These are phyloP conservation scores for Thunnus maccoyii DNA, from an alignment of 2,113 vertebrate species.

Conservation along the genomic window DNA sequence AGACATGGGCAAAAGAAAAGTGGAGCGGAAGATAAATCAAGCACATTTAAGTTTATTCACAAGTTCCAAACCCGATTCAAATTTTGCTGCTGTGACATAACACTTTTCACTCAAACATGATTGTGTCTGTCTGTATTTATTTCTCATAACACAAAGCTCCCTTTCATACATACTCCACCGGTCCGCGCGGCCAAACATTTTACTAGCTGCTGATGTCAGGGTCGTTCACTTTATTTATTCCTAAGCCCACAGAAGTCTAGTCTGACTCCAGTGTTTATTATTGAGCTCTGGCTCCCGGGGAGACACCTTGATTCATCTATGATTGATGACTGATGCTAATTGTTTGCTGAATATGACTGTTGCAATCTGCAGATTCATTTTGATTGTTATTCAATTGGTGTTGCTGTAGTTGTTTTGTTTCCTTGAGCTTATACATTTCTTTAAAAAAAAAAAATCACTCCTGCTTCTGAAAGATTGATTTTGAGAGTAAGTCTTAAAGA, in stretches of 20 bases:
- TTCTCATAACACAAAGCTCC: constrained; percentile 71
- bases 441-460: constrained; percentile 21
- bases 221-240: constrained; percentile 78
- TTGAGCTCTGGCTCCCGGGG: constrained; percentile 50
- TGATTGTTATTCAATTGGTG: constrained; percentile 16
- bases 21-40: constrained; percentile 48
- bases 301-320: constrained; percentile 63
- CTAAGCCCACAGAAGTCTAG: constrained; percentile 65
- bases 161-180: constrained; percentile 59
- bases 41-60: constrained; percentile 28
- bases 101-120: constrained; percentile 55
- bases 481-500: not conserved
- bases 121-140: constrained; percentile 73
- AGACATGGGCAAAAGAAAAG: constrained; percentile 33
- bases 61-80: constrained; percentile 18
- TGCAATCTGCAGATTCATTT: constrained; percentile 46
- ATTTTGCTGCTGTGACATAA: constrained; percentile 39
- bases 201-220: constrained; percentile 74
- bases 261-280: constrained; percentile 72
- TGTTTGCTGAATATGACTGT: constrained; percentile 48
- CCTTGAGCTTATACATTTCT: constrained; percentile 1
- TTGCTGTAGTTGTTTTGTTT: constrained; percentile 37
- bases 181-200: constrained; percentile 64
- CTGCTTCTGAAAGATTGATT: constrained; percentile 41
- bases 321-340: constrained; percentile 53